Evolutionary conservation across 2,113 vertebrate species (phyloP).

Genomic region (Alectura lathami): DNA sequence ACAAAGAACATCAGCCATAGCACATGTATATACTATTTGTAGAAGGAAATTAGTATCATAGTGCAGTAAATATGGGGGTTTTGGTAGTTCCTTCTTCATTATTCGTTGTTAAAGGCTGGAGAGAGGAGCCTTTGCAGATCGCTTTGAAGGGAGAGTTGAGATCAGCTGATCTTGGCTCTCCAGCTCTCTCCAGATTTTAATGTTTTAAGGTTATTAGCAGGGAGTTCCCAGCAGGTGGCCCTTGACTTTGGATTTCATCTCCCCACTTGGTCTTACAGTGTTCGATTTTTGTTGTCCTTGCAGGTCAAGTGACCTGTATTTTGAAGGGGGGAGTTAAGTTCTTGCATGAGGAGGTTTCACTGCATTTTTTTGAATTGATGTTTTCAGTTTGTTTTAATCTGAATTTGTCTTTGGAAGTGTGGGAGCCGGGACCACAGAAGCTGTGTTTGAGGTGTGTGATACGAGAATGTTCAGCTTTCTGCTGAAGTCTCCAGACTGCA

Average conservation of each 20-base stretch:
- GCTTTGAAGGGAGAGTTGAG: not conserved
- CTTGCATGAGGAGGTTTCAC: not conserved
- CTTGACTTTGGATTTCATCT: conserved; percentile 13
- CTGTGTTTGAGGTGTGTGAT: not conserved
- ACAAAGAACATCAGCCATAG: not conserved
- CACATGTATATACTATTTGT: not conserved
- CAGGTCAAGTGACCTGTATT: not conserved
- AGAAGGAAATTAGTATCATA: not conserved
- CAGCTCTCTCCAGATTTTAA: not conserved
- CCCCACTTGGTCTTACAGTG: not conserved
- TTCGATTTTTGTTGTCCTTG: not conserved
- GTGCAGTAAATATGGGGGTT: not conserved
- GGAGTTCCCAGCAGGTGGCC: not conserved
- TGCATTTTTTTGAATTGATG: not conserved
- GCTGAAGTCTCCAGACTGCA: not conserved
- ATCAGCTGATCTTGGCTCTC: not conserved
- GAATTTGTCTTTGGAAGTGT: not conserved
- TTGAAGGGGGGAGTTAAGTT: not conserved
- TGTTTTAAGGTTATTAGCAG: not conserved
- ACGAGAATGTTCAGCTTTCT: not conserved
- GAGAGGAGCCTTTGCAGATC: not conserved
- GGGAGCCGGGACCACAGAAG: not conserved
- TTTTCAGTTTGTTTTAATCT: not conserved
- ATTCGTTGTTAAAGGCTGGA: not conserved
- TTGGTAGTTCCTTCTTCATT: not conserved